These are phyloP conservation scores for Stictonetta naevosa DNA, from an alignment of 2,113 vertebrate genomes.

Conservation along the genomic window DNA sequence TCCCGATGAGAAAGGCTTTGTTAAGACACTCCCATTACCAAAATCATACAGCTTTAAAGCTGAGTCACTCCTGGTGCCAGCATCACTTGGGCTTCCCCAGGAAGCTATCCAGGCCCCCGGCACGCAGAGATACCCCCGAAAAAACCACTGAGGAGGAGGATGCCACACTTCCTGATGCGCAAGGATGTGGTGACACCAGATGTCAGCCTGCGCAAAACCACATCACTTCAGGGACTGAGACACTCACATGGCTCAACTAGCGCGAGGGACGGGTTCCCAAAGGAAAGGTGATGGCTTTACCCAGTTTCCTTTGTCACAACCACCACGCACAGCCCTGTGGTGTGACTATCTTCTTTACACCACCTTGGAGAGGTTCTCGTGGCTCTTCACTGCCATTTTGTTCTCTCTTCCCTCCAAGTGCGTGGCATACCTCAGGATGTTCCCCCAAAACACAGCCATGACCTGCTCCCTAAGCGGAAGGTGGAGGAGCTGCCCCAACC, in stretches of 20 bases:
- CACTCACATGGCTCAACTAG: accelerated
- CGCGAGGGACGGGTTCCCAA: too few relatives aligned
- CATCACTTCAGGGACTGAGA: accelerated
- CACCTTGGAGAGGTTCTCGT: too few relatives aligned
- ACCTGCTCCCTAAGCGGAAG: not conserved
- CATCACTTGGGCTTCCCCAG: too few relatives aligned
- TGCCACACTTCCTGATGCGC: accelerated
- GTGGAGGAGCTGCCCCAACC: not conserved
- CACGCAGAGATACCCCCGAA: not conserved
- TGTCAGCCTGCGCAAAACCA: not conserved
- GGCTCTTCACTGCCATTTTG: not conserved
- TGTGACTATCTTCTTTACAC: too few relatives aligned
- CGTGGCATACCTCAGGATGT: accelerated
- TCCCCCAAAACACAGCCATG: accelerated
- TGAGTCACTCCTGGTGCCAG: accelerated
- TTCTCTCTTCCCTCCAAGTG: not conserved
- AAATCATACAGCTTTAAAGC: not conserved
- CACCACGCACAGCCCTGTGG: too few relatives aligned
- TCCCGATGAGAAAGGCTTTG: not conserved
- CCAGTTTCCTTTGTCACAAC: not conserved
- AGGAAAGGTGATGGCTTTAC: not conserved
- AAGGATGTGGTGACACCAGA: accelerated
- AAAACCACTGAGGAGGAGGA: not conserved
- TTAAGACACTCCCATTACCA: not conserved
- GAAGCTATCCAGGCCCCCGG: not conserved